Percentiles rank a stretch among this genome's conserved stretches.
Conservation (phyloP, 2,113 vertebrate genomes). For the Cichladusa arquata region DNA sequence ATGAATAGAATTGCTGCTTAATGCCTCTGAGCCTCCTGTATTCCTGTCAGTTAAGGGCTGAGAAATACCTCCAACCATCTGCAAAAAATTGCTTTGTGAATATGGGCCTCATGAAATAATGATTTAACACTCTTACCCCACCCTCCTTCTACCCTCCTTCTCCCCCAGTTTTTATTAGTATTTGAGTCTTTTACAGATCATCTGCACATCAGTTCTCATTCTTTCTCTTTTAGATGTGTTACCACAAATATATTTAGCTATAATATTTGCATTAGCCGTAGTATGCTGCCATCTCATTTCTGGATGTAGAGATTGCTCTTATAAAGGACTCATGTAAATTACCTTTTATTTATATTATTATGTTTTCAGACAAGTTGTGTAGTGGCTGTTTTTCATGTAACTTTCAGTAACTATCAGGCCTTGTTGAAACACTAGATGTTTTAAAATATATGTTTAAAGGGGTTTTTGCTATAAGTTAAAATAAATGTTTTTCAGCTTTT, state of each 20-base stretch:
- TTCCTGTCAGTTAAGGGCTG: conserved; percentile 22
- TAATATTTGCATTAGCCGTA: background rate
- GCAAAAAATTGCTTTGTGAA: conserved; percentile 46
- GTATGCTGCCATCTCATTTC: background rate
- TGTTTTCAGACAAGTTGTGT: background rate
- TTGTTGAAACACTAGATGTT: background rate
- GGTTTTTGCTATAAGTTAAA: background rate
- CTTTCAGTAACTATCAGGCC: background rate
- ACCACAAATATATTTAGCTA: background rate
- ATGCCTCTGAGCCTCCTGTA: conserved; percentile 46
- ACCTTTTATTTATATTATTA: background rate
- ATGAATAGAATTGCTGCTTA: conserved; percentile 43
- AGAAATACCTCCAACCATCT: conserved; percentile 47
- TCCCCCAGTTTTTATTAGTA: background rate
- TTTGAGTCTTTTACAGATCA: conserved; percentile 14
- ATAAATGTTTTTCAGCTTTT: background rate
- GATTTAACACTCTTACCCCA: background rate
- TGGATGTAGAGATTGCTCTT: background rate
- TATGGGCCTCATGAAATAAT: conserved; percentile 1
- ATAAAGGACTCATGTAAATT: background rate
- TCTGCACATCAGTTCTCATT: background rate
- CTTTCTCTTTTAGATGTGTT: background rate
- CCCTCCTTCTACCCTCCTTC: background rate
- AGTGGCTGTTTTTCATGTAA: background rate
- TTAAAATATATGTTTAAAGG: background rate